A percentile compares a stretch with the other conserved stretches of the same genome.
Evolutionary conservation across 1,140 invertebrate species (phyloP).

Genomic region (Aphaenogaster floridana): DNA sequence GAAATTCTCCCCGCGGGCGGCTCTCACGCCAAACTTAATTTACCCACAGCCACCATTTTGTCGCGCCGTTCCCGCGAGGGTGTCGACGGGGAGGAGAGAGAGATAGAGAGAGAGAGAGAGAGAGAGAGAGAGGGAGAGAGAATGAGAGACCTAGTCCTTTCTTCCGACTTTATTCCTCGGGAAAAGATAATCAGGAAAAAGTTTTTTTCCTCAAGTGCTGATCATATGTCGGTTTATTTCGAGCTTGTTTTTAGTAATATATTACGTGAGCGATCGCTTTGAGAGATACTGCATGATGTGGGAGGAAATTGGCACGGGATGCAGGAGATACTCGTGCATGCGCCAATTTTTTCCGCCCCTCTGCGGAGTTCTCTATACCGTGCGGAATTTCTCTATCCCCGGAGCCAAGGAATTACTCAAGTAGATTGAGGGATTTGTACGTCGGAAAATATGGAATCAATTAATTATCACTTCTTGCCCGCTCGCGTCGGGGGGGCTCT

Average conservation of each 20-base stretch:
- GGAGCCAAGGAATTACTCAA: slow-evolving; percentile 55
- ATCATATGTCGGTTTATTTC: slow-evolving; percentile 32
- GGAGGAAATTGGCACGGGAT: slow-evolving; percentile 43
- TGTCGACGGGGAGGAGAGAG: not conserved
- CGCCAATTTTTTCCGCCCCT: slow-evolving; percentile 47
- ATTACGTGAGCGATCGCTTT: not conserved
- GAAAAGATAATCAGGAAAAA: slow-evolving; percentile 14
- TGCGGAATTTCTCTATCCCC: slow-evolving; percentile 30
- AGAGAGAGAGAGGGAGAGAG: not conserved
- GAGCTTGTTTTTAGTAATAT: not conserved
- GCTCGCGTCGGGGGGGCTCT: not conserved
- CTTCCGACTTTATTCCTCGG: not conserved
- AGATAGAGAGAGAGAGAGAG: no score
- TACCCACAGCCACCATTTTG: slow-evolving; percentile 56
- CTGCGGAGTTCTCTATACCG: not conserved
- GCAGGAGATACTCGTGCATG: slow-evolving; percentile 36
- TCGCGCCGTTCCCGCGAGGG: slow-evolving; percentile 26
- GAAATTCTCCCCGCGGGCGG: slow-evolving; percentile 57
- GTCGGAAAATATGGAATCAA: slow-evolving; percentile 59
- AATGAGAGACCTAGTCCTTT: no score
- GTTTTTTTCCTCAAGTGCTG: not conserved
- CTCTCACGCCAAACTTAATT: slow-evolving; percentile 58
- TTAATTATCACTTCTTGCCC: slow-evolving; percentile 54
- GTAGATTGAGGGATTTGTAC: slow-evolving; percentile 58
- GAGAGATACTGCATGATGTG: not conserved